Conservation (phyloP, 30 jellyfish, hydroid and myxozoan species). For the Nemopilema nomurai region DNA sequence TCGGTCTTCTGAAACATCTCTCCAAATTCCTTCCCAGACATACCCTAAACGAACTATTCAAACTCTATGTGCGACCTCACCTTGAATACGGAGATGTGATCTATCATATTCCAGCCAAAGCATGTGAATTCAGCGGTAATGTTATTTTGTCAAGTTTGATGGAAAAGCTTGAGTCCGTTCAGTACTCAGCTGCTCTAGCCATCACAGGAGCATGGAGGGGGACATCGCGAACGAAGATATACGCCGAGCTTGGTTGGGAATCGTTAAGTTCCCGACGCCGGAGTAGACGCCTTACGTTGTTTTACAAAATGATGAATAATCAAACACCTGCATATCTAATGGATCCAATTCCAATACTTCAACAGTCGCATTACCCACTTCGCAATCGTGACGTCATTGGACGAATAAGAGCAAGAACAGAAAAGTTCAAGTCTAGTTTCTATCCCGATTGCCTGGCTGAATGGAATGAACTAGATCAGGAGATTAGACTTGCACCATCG, state of each 20-base stretch:
- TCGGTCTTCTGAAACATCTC: slow-evolving; percentile 75
- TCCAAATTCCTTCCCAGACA: slow-evolving; percentile 70
- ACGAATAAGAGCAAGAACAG: slow-evolving; percentile 62
- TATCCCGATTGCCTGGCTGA: slow-evolving; percentile 59
- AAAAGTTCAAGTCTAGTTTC: slow-evolving; percentile 59
- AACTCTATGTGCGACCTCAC: slow-evolving; percentile 70
- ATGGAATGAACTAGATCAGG: slow-evolving; percentile 56
- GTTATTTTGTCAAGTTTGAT: slow-evolving; percentile 18
- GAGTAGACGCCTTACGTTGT: slow-evolving; percentile 47
- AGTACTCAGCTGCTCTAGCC: slow-evolving; percentile 68
- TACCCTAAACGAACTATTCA: slow-evolving; percentile 46
- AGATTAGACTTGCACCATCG: slow-evolving; percentile 66
- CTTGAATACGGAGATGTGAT: slow-evolving; percentile 68
- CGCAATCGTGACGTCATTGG: slow-evolving; percentile 59
- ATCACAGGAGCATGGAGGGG: slow-evolving; percentile 67
- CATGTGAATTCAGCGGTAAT: slow-evolving; percentile 40
- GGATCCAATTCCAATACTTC: slow-evolving; percentile 59
- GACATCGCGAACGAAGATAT: slow-evolving; percentile 53
- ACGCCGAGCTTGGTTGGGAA: slow-evolving; percentile 70
- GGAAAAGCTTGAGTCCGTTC: slow-evolving; percentile 63
- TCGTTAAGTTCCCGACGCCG: slow-evolving; percentile 44
- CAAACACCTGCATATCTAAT: slow-evolving; percentile 54
- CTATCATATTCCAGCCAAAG: slow-evolving; percentile 61
- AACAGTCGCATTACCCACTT: slow-evolving; percentile 54
- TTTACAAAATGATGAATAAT: slow-evolving; percentile 46